Evolutionary conservation across 1,140 invertebrate genomes (phyloP).

Genomic region (Penaeus japonicus): DNA sequence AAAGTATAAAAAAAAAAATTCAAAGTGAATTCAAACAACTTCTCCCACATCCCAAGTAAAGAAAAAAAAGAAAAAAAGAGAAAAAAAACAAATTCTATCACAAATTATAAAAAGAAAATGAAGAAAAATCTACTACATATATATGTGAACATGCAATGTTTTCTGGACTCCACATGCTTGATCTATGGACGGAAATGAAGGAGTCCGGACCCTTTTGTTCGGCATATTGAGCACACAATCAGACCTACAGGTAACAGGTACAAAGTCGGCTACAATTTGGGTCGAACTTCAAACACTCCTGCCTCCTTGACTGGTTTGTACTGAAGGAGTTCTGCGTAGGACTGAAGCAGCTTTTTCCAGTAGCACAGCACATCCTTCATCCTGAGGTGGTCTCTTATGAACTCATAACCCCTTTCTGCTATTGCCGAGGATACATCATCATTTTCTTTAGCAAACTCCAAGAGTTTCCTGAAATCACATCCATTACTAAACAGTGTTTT

Average conservation of each 20-base stretch:
- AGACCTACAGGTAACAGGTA: background rate
- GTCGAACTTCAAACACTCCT: conserved; percentile 15
- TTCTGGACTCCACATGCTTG: too few relatives aligned
- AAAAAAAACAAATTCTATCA: too few relatives aligned
- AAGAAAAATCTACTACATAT: too few relatives aligned
- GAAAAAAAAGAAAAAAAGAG: too few relatives aligned
- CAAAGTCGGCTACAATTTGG: background rate
- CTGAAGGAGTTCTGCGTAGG: conserved; percentile 80
- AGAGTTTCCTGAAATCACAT: conserved; percentile 67
- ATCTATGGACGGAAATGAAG: too few relatives aligned
- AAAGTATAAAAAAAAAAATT: too few relatives aligned
- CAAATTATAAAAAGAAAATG: too few relatives aligned
- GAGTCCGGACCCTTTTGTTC: background rate
- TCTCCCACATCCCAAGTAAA: too few relatives aligned
- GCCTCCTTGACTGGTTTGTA: conserved; percentile 67
- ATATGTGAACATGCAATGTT: too few relatives aligned
- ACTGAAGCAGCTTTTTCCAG: conserved; percentile 82
- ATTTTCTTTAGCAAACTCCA: conserved; percentile 81
- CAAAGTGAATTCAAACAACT: too few relatives aligned
- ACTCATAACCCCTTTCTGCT: conserved; percentile 80
- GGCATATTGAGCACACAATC: background rate
- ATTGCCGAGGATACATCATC: conserved; percentile 80
- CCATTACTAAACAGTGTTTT: background rate
- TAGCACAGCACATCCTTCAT: conserved; percentile 87
- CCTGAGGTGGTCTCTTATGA: conserved; percentile 84